These are phyloP conservation scores for Pangasius krempfi DNA, from an alignment of 2,797 vertebrate genomes.

Conservation along the genomic window DNA sequence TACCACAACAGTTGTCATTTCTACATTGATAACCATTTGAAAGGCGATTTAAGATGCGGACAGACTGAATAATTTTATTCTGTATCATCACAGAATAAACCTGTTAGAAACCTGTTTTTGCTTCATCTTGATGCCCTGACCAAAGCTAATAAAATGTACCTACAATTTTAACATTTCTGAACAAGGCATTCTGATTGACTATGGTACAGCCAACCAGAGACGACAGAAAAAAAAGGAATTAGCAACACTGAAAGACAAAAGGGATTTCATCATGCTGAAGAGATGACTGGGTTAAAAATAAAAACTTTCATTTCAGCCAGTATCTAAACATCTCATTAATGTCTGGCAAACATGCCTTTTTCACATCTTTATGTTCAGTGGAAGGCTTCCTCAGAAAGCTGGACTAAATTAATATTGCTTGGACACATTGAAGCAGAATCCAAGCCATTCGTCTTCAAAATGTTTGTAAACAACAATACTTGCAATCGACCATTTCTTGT, in stretches of 20 bases:
- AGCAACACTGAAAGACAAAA: neutral
- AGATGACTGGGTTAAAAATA: neutral
- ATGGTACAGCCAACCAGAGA: neutral
- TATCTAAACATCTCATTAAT: neutral
- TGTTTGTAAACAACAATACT: neutral
- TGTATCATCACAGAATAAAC: neutral
- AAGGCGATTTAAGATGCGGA: neutral
- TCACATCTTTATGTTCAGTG: neutral
- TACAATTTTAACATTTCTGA: neutral
- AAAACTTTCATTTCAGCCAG: neutral
- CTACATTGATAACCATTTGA: too few species aligned
- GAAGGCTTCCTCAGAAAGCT: neutral
- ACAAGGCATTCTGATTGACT: neutral
- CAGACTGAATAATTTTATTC: neutral
- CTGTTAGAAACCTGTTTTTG: neutral
- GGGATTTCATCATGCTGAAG: neutral
- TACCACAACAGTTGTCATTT: too few species aligned
- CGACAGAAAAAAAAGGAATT: neutral
- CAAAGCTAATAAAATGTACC: neutral
- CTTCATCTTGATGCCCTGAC: neutral
- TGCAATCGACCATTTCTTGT: neutral
- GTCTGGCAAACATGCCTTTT: neutral
- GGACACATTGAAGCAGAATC: neutral
- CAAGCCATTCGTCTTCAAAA: neutral
- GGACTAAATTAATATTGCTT: neutral